phyloP scores from a whole-genome alignment of 2,797 vertebrate genomes.

The Diplodus puntazzo region DNA sequence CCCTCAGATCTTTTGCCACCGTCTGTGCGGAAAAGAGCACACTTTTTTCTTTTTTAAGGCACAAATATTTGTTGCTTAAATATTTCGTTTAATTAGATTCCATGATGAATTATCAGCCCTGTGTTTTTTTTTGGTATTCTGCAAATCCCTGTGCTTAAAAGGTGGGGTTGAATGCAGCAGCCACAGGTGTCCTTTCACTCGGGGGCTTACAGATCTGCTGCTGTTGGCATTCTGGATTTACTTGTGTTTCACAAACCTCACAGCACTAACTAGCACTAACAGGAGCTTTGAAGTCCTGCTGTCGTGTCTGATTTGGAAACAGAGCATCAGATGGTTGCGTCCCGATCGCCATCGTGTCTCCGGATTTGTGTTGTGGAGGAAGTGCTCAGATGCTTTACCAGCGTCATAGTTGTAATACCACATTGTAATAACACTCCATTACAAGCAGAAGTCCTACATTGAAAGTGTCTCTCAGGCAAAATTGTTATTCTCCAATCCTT shows the following conservation, averaged over 20 bases:
- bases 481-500: no score
- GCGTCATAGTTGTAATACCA: background rate
- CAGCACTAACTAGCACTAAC: conserved; percentile 42
- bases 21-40: conserved; percentile 37
- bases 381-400: background rate
- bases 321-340: conserved; percentile 33
- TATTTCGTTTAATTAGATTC: conserved; percentile 63
- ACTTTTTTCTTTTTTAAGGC: conserved; percentile 32
- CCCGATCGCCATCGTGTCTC: conserved; percentile 21
- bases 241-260: conserved; percentile 59
- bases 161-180: conserved; percentile 64
- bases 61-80: conserved; percentile 53
- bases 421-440: background rate
- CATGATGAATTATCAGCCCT: conserved; percentile 42
- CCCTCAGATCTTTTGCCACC: conserved; percentile 74
- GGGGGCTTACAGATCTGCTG: conserved; percentile 59
- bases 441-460: background rate
- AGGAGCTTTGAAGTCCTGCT: conserved; percentile 57
- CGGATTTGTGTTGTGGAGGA: background rate
- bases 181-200: conserved; percentile 74
- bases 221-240: conserved; percentile 60
- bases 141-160: conserved; percentile 66
- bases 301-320: conserved; percentile 60
- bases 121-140: conserved; percentile 55
- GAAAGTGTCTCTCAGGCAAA: no score